Conservation (phyloP, 2,888 invertebrate genomes). For the Sepioteuthis lessoniana region DNA sequence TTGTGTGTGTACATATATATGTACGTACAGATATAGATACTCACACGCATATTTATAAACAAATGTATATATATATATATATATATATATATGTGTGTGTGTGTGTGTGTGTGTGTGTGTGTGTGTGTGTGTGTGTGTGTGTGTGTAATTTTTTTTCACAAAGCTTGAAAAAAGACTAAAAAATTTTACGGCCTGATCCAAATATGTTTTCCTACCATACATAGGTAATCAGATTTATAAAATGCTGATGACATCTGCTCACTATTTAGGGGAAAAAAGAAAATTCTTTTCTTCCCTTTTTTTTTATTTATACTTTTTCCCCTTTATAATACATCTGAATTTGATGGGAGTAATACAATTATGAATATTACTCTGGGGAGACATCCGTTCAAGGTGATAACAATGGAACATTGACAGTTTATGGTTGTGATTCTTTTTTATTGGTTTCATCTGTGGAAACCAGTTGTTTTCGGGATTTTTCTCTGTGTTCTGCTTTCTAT, state of each 20-base stretch:
- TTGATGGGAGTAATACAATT: not conserved
- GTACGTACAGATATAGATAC: not conserved
- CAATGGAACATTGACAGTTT: not conserved
- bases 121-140: no score
- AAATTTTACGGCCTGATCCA: not conserved
- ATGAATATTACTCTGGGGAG: not conserved
- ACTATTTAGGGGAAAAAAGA: not conserved
- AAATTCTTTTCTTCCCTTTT: not conserved
- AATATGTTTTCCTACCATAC: not conserved
- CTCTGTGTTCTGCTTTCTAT: not conserved
- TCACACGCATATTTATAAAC: not conserved
- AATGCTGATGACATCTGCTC: not conserved
- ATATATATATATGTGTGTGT: not conserved
- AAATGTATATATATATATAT: not conserved
- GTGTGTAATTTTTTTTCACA: not conserved
- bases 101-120: not conserved
- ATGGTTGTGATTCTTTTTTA: not conserved
- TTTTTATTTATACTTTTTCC: not conserved
- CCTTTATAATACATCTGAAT: not conserved
- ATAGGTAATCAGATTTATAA: not conserved
- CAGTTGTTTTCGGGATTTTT: not conserved
- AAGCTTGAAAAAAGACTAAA: not conserved
- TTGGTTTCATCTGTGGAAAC: not conserved
- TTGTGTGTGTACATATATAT: not conserved
- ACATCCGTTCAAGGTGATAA: constrained; percentile 2